Evolutionary conservation across 2,888 invertebrate species (phyloP).

Genomic region (Sthenelais limicola): DNA sequence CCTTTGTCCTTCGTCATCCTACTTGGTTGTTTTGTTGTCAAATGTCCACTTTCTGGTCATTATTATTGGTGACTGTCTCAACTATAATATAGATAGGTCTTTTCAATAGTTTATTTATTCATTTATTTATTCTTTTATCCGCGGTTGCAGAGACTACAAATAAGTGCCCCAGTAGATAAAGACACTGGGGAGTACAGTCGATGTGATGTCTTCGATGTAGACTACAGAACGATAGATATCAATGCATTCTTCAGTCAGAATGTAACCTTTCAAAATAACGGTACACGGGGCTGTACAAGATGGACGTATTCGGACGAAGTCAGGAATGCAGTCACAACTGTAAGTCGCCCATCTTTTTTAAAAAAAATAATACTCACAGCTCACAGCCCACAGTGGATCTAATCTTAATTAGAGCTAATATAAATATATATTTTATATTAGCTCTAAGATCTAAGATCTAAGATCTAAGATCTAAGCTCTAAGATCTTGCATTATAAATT

Average conservation of each 20-base stretch:
- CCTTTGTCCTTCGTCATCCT: background rate
- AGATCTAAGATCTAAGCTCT: too few relatives aligned
- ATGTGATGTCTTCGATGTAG: slow-evolving; percentile 22
- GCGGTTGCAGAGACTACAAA: background rate
- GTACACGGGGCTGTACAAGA: background rate
- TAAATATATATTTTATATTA: too few relatives aligned
- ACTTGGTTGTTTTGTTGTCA: too few relatives aligned
- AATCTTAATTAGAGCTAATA: too few relatives aligned
- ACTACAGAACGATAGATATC: background rate
- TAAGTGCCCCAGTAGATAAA: slow-evolving; percentile 7
- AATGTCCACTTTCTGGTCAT: background rate
- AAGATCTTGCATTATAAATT: too few relatives aligned
- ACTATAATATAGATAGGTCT: background rate
- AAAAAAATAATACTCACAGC: too few relatives aligned
- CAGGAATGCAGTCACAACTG: too few relatives aligned
- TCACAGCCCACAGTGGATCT: too few relatives aligned
- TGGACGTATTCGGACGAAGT: background rate
- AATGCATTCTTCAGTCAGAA: background rate
- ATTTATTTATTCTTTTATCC: too few relatives aligned
- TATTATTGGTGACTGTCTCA: background rate
- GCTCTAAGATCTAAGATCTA: too few relatives aligned
- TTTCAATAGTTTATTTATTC: background rate
- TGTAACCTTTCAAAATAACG: background rate
- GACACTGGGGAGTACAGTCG: background rate
- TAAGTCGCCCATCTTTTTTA: too few relatives aligned